Evolutionary conservation across 1,140 invertebrate genomes (phyloP), one percentile per base, ranked within the genome.

Genomic region (Caenorhabditis remanei): DNA sequence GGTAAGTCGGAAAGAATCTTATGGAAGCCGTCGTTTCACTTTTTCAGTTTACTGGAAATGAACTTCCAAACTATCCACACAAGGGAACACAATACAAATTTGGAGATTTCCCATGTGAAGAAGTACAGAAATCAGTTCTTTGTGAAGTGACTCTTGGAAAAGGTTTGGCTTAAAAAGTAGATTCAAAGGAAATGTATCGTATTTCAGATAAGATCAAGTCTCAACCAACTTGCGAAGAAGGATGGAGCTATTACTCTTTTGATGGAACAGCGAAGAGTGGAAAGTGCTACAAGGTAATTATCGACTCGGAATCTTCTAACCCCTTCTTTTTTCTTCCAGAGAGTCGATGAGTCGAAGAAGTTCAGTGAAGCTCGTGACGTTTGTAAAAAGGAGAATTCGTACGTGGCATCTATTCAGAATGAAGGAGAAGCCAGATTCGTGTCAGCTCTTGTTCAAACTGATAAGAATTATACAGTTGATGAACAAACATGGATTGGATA

Each of bases 81-180:
- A 79, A 79, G n/a, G 46, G 71, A 79, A 79, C 71, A 9, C 71
- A 79, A 43, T 79, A 79, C 46, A 79, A 79, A 79, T 79, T 79
- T 24, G 71, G 71, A 50, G 71, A 79, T 79, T 79, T 79, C 46
- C 71, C 71, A 79, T 79, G 71, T n/a, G 71, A 79, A 79, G 71
- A 79, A 53, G 14, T n/a, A 32, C 71, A 79, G n/a, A 79, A 79
- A 79, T 79, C 71, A 19, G 71, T 79, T 9, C n/a, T 79, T 13
- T 79, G 71, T 50, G 71, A 79, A 53, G 71, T 79, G 0, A 50
- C 71, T 24, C 71, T 79, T 24, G 71, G 71, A 79, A 79, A 79
- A 79, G 67, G 67, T 71, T 13, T n/a, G 16, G 3, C 1, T 32
- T 32, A 1, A 71, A 48, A 41, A 40, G 7, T 19, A 5, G 67